Base-by-base conservation (phyloP, 2,797 vertebrate species). In the Balearica regulorum region DNA sequence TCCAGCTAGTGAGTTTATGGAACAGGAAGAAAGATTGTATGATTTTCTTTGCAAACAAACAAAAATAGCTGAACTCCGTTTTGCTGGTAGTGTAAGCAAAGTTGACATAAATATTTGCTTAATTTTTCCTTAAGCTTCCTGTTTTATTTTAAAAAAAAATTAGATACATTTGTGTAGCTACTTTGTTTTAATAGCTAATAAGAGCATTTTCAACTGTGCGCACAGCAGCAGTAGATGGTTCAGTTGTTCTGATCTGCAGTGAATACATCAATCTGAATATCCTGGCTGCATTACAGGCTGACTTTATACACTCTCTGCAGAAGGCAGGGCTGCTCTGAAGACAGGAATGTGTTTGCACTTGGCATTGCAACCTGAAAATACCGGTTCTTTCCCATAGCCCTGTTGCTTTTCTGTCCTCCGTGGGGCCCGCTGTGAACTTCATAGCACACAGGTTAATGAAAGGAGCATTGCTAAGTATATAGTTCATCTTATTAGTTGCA, bases 301-400 rank as follows among this genome's bases (percentile, higher is more conserved):
- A 26, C 49, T 83, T 46, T 31, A 75, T 39, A 12, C 22, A 7
- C 71, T 43, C 65, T 39, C 58, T 87, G 65, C 80, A 76, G 58
- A 82, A 89, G 86, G 73, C 86, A 82, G 83, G 83, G 61, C 72
- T 85, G n/a, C 57, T 89, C 53, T 58, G 48, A 44, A 68, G 49
- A 16, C 81, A 83, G 89, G 92, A 96, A 90, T 64, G 83, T 75
- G 72, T 94, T 93, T 96, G 77, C 79, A 44, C 84, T 94, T 96
- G 95, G 95, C 93, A 77, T 15, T 53, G 75, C 73, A 75, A 95
- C 81, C 96, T 94, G 91, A 94, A 93, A 87, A 90, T 87, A 92
- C 93, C 31, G 31, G 94, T 95, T 96, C 89, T 91, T 83, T 92
- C 78, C 77, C 78, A 70, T 88, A 81, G 20, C 20, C 46, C 26